These are phyloP conservation scores for Hipposideros larvatus DNA, from an alignment of 2,797 vertebrate genomes.

Conservation along the genomic window DNA sequence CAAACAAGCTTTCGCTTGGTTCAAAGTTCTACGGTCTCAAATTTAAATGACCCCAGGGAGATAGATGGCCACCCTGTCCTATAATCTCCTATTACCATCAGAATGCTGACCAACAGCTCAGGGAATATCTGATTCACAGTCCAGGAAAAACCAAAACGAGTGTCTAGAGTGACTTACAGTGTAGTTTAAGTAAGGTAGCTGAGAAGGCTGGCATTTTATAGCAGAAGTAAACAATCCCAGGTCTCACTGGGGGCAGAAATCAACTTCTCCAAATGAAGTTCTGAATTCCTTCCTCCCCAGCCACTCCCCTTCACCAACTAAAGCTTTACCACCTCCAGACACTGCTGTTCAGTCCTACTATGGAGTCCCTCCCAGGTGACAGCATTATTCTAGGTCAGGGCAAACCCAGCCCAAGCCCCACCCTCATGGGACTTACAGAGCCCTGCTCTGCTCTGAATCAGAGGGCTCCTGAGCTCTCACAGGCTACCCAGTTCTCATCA, in stretches of 20 bases:
- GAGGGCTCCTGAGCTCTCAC: background rate
- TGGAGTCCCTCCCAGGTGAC: background rate
- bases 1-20: slow-evolving; percentile 30
- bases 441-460: background rate
- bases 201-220: background rate
- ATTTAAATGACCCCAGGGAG: slow-evolving; percentile 19
- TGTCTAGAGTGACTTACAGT: slow-evolving; percentile 11
- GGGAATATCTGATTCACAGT: slow-evolving; percentile 22
- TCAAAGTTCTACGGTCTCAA: background rate
- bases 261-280: slow-evolving; percentile 53
- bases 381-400: background rate
- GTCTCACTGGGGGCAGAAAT: slow-evolving; percentile 4
- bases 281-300: slow-evolving; percentile 30
- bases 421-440: background rate
- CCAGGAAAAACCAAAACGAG: slow-evolving; percentile 36
- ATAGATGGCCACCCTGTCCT: background rate
- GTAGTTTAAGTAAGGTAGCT: background rate
- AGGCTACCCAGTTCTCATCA: background rate
- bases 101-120: slow-evolving; percentile 45
- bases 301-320: background rate
- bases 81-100: slow-evolving; percentile 34
- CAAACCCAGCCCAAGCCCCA: background rate
- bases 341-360: background rate
- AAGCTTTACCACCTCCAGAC: background rate
- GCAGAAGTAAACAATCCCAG: background rate